Base-by-base conservation (phyloP, 2,888 invertebrate genomes). In the Nemoura dubitans region DNA sequence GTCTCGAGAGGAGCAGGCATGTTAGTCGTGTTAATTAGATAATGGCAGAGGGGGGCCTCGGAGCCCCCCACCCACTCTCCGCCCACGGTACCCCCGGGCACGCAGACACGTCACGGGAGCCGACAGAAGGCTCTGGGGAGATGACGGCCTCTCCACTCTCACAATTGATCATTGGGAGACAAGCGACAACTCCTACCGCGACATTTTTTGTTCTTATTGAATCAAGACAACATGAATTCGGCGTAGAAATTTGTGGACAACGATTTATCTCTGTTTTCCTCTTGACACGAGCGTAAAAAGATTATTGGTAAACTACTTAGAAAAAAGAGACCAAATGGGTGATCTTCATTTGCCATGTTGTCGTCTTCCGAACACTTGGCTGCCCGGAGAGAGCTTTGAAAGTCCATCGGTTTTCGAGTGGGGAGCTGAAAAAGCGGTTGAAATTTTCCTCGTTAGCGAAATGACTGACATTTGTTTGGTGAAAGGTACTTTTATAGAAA, bases 21-120 rank as follows among this genome's bases (percentile, higher is more conserved):
- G 59, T 59, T 59, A 59, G 59, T 59, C 59, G 59, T 59, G 59
- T 59, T 59, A 59, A 59, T 59, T 59, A 59, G 59, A 59, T 59
- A 59, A 59, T 59, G 59, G 59, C 59, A 21, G 16, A 59, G 59
- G 59, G 59, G 59, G 59, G 59, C 36, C 36, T 36, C 10, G 5
- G 14, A 2, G 21, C 21, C 21, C 59, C 59, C 59, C 16, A 3
- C 59, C 59, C 59, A 7, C 59, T 14, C 59, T 14, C 59, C 59
- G 6, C 16, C 59, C 59, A 1, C 21, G 2, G 6, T 14, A 10
- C 21, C 59, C 59, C 14, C 14, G 10, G 59, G 16, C 10, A 10
- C 59, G 2, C 59, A 59, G 59, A 59, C 59, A 59, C 59, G 59
- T 59, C 59, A 59, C 59, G 59, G 59, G 59, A 59, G 59, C 21